Base-by-base conservation (phyloP, 2,888 invertebrate species). In the Stomorhina lunata region DNA sequence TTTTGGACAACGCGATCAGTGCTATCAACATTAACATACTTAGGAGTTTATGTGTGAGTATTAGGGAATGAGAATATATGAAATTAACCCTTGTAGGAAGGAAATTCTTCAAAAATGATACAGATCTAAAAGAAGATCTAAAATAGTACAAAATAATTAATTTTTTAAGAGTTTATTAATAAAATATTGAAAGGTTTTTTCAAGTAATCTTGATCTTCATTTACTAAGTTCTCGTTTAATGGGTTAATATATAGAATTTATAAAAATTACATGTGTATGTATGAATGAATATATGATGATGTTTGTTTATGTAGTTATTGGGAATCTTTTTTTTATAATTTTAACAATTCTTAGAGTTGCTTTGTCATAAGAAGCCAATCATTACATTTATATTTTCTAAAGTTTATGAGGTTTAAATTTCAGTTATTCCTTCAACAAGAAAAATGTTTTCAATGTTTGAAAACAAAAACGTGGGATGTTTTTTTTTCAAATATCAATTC, bases 281-380 rank as follows among this genome's bases (percentile, higher is more conserved):
- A 63, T 17, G 7, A 22, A 32, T 0, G 20, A 40, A 12, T 6
- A 15, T 48, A 50, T 37, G 7, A 3, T 1, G 17, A 63, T 34
- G 17, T 20, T n/a, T 66, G 29, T 15, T 53, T 40, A 77, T 32
- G 55, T 29, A 59, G 15, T 79, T 50, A 69, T 45, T 59, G 27
- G 53, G n/a, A 73, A 69, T 69, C 63, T 77, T 72, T 65, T 66
- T 71, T 81, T 76, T 72, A 66, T 61, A 40, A 29, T 20, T 66
- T 57, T 72, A n/a, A n/a, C n/a, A n/a, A n/a, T n/a, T n/a, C n/a
- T 68, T 53, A 17, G 40, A 77, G 43, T 17, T 76, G 69, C 69
- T 81, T 80, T 81, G 77, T 77, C 77, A 81, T 81, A 77, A 81
- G 77, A 17, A 78, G 61, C 48, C n/a, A 57, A 78, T 66, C 72